phyloP scores from a whole-genome alignment of 2,113 vertebrate genomes.

The Opisthocomus hoazin region DNA sequence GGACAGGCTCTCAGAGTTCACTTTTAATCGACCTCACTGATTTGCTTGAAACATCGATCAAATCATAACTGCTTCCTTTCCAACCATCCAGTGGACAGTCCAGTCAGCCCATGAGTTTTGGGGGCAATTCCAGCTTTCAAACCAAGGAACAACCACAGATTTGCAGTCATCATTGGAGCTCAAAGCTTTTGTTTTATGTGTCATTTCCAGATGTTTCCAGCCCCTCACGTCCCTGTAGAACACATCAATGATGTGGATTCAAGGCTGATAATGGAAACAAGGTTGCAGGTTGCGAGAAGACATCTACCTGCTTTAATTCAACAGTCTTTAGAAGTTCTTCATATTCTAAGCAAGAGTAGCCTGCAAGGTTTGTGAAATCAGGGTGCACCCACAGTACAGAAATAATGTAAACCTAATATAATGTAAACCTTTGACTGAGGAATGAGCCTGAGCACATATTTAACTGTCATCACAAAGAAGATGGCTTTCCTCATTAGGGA shows the following conservation, averaged over 20 bases:
- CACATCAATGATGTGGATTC: neutral
- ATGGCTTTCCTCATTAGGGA: neutral
- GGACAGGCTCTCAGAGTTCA: neutral
- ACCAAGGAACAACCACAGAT: neutral
- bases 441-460: neutral
- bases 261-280: neutral
- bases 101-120: neutral
- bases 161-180: neutral
- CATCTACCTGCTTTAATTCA: neutral
- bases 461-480: conserved; percentile 28
- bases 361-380: neutral
- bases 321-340: neutral
- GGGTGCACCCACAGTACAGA: neutral
- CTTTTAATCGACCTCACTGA: neutral
- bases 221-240: neutral
- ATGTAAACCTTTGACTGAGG: neutral
- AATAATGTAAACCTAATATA: neutral
- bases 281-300: neutral
- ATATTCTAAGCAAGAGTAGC: neutral
- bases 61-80: neutral
- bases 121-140: neutral
- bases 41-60: neutral
- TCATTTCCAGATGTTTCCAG: neutral
- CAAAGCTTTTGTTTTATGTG: neutral
- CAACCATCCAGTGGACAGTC: neutral